These are phyloP conservation scores for Pristionchus japonicus DNA, from an alignment of 2,888 invertebrate genomes.

Conservation along the genomic window DNA sequence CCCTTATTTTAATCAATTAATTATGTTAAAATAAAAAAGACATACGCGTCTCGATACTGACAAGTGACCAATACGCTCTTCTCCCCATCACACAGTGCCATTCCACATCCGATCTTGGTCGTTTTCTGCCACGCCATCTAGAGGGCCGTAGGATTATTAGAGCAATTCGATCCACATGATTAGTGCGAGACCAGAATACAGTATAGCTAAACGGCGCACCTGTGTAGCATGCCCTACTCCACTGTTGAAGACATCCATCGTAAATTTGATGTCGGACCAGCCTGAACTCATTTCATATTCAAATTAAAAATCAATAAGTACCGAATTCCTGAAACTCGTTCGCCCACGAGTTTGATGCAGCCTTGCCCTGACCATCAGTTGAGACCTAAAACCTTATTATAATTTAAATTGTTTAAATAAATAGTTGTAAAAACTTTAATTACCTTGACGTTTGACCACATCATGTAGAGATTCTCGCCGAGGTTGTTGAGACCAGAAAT, in stretches of 20 bases:
- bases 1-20: too few relatives aligned
- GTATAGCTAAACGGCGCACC: background rate
- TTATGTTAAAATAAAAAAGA: background rate
- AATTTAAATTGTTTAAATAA: too few relatives aligned
- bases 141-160: background rate
- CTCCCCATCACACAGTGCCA: slow-evolving; percentile 1
- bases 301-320: background rate
- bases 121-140: slow-evolving; percentile 43
- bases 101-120: slow-evolving; percentile 40
- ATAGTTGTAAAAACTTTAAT: too few relatives aligned
- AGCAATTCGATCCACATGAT: background rate
- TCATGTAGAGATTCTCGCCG: slow-evolving; percentile 45
- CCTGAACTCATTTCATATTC: background rate
- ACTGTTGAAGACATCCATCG: background rate
- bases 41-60: slow-evolving; percentile 25
- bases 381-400: background rate
- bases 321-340: background rate
- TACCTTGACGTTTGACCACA: background rate
- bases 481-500: background rate
- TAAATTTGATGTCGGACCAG: slow-evolving; percentile 13
- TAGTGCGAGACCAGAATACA: too few relatives aligned
- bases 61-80: slow-evolving; percentile 37
- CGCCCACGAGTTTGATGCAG: background rate
- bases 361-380: slow-evolving; percentile 38
- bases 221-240: slow-evolving; percentile 39